These are phyloP conservation scores for Abrostola triplasia DNA, from an alignment of 2,888 invertebrate genomes.

Conservation along the genomic window DNA sequence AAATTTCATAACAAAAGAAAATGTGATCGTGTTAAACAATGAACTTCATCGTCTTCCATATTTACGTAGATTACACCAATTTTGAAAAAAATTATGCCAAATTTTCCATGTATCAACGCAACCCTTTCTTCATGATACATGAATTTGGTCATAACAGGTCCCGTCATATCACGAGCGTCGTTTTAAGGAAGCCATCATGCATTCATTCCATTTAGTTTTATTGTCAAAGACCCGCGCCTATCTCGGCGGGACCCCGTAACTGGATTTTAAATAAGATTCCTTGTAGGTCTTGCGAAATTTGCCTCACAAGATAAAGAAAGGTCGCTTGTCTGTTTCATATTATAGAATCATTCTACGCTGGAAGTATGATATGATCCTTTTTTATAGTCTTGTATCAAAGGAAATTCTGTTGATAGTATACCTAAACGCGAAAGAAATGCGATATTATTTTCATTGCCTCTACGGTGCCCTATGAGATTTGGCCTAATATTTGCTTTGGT, in stretches of 20 bases:
- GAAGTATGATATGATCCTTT: constrained; percentile 79
- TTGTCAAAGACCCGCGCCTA: constrained; percentile 87
- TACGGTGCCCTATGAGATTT: constrained; percentile 77
- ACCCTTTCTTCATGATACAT: constrained; percentile 77
- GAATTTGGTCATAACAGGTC: constrained; percentile 76
- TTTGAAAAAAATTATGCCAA: constrained; percentile 65
- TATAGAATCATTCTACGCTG: constrained; percentile 79
- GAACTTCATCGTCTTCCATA: constrained; percentile 55
- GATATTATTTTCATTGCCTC: constrained; percentile 79
- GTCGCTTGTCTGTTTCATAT: constrained; percentile 82
- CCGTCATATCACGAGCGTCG: constrained; percentile 80
- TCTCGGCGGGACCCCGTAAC: constrained; percentile 83
- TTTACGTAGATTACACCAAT: constrained; percentile 69
- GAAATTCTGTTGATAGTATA: constrained; percentile 68
- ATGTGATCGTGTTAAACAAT: constrained; percentile 59
- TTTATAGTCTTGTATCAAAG: constrained; percentile 75
- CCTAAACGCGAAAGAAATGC: constrained; percentile 66
- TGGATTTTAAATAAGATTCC: constrained; percentile 88
- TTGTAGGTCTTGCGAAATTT: constrained; percentile 83
- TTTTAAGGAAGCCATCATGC: constrained; percentile 84
- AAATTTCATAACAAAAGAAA: constrained; percentile 57
- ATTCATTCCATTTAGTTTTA: constrained; percentile 89
- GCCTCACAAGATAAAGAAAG: constrained; percentile 87
- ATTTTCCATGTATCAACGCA: constrained; percentile 74
- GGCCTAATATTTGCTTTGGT: constrained; percentile 82